phyloP scores from a whole-genome alignment of 2,888 invertebrate genomes.

The Tenthredo notha region DNA sequence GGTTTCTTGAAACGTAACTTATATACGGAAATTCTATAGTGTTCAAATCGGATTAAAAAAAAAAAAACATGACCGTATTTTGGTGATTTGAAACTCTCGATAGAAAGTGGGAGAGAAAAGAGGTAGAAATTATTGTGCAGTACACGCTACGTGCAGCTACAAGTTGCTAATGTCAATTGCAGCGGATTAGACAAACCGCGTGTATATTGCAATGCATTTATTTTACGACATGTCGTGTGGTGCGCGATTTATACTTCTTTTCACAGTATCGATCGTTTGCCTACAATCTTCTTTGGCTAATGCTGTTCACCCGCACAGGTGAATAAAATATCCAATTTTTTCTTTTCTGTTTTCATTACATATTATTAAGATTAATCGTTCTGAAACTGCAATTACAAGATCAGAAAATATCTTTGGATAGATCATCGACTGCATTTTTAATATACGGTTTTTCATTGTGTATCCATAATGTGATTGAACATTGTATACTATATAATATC shows the following conservation, averaged over 20 bases:
- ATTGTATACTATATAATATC: background rate
- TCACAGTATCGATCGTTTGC: background rate
- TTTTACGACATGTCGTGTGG: conserved; percentile 30
- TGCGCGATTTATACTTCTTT: background rate
- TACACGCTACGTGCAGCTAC: background rate
- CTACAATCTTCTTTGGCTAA: conserved; percentile 22
- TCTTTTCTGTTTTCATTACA: background rate
- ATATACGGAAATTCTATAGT: background rate
- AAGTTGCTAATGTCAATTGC: background rate
- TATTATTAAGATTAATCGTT: background rate
- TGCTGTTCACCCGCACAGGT: conserved; percentile 32
- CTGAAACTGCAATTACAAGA: background rate
- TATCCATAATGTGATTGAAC: background rate
- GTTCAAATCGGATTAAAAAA: background rate
- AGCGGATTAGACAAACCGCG: conserved; percentile 5
- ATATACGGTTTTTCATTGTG: background rate
- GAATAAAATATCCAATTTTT: background rate
- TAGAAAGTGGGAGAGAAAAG: background rate
- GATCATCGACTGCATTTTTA: background rate
- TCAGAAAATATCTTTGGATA: background rate
- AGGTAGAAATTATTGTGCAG: background rate
- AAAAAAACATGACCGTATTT: conserved; percentile 11
- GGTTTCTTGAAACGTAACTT: background rate
- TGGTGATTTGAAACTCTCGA: background rate
- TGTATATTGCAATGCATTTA: conserved; percentile 15